Percentiles rank a stretch among this genome's conserved stretches.
Evolutionary conservation across 2,113 vertebrate species (phyloP).

Genomic region (Hydrolagus affinis): DNA sequence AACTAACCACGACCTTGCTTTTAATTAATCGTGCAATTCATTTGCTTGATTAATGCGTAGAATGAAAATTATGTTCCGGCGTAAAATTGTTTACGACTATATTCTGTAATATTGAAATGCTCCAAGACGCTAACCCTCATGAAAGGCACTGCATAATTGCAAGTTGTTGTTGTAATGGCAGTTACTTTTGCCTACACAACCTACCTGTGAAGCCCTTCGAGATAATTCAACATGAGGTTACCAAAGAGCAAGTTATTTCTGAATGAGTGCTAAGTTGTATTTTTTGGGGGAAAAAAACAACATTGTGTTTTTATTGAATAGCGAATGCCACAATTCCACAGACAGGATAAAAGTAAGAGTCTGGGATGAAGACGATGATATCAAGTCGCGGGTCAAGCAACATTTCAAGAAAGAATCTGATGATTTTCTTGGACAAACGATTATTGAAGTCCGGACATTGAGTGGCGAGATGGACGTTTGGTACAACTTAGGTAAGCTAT

Average conservation of each 20-base stretch:
- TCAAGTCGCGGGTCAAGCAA: conserved; percentile 93
- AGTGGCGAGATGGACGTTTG: conserved; percentile 98
- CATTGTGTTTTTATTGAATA: conserved; percentile 46
- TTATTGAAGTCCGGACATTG: conserved; percentile 91
- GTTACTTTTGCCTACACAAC: no score
- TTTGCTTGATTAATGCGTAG: not conserved
- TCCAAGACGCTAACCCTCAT: no score
- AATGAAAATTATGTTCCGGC: not conserved
- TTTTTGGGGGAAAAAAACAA: no score
- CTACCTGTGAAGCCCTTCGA: no score
- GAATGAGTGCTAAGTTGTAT: not conserved
- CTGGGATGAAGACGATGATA: conserved; percentile 97
- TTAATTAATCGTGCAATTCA: not conserved
- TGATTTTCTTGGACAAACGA: conserved; percentile 92
- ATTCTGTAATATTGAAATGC: no score
- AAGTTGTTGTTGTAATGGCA: no score
- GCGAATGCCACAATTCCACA: conserved; percentile 95
- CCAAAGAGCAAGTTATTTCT: no score
- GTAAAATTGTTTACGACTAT: no score
- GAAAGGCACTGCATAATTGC: no score
- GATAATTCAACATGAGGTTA: no score
- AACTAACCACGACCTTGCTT: not conserved
- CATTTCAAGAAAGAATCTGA: conserved; percentile 97
- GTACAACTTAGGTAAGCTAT: conserved; percentile 85
- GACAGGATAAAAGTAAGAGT: conserved; percentile 96